Conservation (phyloP, 2,888 invertebrate genomes). For the Drosophila affinis region DNA sequence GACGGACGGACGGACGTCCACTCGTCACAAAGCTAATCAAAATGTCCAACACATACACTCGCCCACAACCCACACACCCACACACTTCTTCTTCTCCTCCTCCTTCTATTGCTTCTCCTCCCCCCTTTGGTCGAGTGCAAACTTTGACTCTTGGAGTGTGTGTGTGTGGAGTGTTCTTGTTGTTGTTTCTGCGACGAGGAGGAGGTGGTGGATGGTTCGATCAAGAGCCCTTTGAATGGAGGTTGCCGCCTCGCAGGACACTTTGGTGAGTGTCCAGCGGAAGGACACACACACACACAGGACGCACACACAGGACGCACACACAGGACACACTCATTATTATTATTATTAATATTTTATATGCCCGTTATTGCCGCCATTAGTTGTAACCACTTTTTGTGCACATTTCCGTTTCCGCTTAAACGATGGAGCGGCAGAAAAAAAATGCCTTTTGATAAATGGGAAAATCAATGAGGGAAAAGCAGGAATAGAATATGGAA, state of each 20-base stretch:
- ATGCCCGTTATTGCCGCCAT: slow-evolving; percentile 67
- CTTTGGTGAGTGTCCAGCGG: slow-evolving; percentile 16
- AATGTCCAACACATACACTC: slow-evolving; percentile 68
- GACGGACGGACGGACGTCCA: slow-evolving; percentile 48
- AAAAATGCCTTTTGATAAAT: slow-evolving; percentile 64
- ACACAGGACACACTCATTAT: background rate
- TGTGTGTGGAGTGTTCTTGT: slow-evolving; percentile 17
- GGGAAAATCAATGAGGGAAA: slow-evolving; percentile 57
- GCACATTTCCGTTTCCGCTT: slow-evolving; percentile 72
- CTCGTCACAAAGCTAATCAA: slow-evolving; percentile 72
- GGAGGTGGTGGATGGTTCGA: slow-evolving; percentile 27
- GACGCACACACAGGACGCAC: background rate
- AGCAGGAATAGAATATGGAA: slow-evolving; percentile 9
- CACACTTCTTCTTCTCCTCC: slow-evolving; percentile 4
- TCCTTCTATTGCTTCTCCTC: slow-evolving; percentile 19
- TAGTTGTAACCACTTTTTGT: slow-evolving; percentile 53
- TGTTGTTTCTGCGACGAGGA: slow-evolving; percentile 19
- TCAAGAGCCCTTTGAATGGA: slow-evolving; percentile 2
- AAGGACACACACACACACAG: background rate
- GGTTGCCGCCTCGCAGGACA: slow-evolving; percentile 26
- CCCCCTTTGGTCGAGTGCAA: slow-evolving; percentile 59
- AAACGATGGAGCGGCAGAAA: slow-evolving; percentile 4
- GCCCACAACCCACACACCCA: slow-evolving; percentile 11
- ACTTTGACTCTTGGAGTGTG: slow-evolving; percentile 41
- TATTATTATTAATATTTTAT: slow-evolving; percentile 73